Percentiles rank a stretch among this genome's conserved stretches.
These are phyloP conservation scores for Whitmania pigra DNA, from an alignment of 1,140 invertebrate species.

Conservation along the genomic window DNA sequence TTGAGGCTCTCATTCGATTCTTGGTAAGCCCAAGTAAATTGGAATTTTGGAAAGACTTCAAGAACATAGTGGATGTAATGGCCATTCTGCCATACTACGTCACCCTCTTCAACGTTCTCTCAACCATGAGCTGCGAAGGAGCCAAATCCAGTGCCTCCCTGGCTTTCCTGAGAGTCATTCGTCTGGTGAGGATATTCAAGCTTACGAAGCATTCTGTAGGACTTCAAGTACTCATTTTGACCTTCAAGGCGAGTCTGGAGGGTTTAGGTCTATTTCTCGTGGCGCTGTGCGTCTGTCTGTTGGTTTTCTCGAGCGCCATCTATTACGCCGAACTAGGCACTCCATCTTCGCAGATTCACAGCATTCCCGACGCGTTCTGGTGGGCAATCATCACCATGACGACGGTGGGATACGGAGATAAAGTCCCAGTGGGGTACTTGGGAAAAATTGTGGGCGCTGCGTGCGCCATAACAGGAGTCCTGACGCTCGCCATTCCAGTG, in stretches of 20 bases:
- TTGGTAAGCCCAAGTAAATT: conserved; percentile 42
- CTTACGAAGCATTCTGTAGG: conserved; percentile 45
- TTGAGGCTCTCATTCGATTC: conserved; percentile 43
- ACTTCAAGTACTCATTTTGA: conserved; percentile 45
- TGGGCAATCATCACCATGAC: conserved; percentile 98
- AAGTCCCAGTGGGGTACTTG: conserved; percentile 34
- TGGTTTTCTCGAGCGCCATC: conserved; percentile 41
- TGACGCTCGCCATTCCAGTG: conserved; percentile 89
- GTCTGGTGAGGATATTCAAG: conserved; percentile 41
- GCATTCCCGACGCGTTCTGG: conserved; percentile 91
- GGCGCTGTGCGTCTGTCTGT: conserved; percentile 36
- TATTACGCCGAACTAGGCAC: conserved; percentile 40
- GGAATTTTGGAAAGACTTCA: conserved; percentile 43
- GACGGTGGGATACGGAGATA: conserved; percentile 83
- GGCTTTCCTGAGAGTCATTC: conserved; percentile 40
- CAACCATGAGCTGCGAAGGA: conserved; percentile 38
- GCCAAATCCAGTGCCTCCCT: conserved; percentile 38
- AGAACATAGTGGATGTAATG: conserved; percentile 46
- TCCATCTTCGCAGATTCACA: conserved; percentile 43
- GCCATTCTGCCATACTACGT: conserved; percentile 46
- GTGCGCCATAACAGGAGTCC: conserved; percentile 85
- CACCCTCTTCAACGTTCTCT: conserved; percentile 39
- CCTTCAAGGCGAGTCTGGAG: conserved; percentile 42
- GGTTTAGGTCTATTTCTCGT: conserved; percentile 40
- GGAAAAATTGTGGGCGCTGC: conserved; percentile 92